Conservation (phyloP, 2,888 invertebrate species). For the Platypus cylindrus region DNA sequence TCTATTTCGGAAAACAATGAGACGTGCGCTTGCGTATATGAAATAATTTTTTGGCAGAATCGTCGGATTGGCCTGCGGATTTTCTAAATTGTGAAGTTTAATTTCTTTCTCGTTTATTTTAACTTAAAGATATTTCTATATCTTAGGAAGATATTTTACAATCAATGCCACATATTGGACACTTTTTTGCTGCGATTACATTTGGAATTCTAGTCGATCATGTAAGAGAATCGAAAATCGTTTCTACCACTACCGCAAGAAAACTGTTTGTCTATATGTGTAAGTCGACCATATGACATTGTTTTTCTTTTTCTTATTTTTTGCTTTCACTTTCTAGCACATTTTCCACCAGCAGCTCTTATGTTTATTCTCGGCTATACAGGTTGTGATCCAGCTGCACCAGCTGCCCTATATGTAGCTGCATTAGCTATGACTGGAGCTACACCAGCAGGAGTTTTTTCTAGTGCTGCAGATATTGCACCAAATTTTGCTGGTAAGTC, state of each 20-base stretch:
- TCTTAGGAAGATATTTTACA: conserved; percentile 42
- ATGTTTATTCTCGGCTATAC: conserved; percentile 47
- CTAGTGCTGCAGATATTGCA: conserved; percentile 47
- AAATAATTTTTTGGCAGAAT: no score
- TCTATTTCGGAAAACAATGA: no score
- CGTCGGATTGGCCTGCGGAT: no score
- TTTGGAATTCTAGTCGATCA: conserved; percentile 46
- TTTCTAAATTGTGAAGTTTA: no score
- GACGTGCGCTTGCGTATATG: no score
- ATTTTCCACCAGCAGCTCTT: conserved; percentile 44
- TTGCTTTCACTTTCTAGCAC: conserved; percentile 31
- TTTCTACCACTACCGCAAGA: conserved; percentile 43
- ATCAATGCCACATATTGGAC: conserved; percentile 43
- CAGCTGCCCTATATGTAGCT: conserved; percentile 44
- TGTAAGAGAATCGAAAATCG: conserved; percentile 39
- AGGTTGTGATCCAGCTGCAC: conserved; percentile 44
- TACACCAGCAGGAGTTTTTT: conserved; percentile 43
- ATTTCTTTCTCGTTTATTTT: no score
- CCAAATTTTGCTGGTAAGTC: conserved; percentile 37
- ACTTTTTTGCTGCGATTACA: conserved; percentile 43
- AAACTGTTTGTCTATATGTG: conserved; percentile 45
- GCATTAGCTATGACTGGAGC: conserved; percentile 45
- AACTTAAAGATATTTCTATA: no score
- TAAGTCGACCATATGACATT: no score
- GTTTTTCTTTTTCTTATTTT: neutral